Conservation (phyloP, 2,888 invertebrate genomes). For the Panorpa germanica region DNA sequence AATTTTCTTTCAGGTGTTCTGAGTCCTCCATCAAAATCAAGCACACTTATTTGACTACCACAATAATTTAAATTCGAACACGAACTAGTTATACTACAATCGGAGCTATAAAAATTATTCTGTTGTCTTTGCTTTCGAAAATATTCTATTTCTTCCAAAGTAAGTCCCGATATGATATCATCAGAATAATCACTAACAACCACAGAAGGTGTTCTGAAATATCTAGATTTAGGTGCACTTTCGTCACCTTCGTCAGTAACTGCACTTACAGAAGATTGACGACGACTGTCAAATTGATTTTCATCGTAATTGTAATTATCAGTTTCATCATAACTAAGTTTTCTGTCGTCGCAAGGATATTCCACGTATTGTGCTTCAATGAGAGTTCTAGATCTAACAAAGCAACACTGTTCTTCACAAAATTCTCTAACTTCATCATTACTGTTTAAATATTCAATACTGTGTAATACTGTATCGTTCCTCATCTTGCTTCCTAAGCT, state of each 20-base stretch:
- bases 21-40: slow-evolving; percentile 25
- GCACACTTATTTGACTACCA: slow-evolving; percentile 32
- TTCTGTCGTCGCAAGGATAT: slow-evolving; percentile 25
- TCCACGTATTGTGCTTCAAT: slow-evolving; percentile 35
- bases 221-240: slow-evolving; percentile 31
- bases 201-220: slow-evolving; percentile 67
- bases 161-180: slow-evolving; percentile 35
- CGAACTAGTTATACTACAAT: slow-evolving; percentile 35
- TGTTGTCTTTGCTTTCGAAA: slow-evolving; percentile 27
- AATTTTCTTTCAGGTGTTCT: slow-evolving; percentile 42
- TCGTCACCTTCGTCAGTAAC: slow-evolving; percentile 27
- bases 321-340: slow-evolving; percentile 27
- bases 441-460: too few species aligned
- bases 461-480: too few species aligned
- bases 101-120: slow-evolving; percentile 23
- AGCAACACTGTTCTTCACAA: too few species aligned
- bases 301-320: too few species aligned
- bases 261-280: slow-evolving; percentile 27
- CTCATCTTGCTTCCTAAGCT: neutral
- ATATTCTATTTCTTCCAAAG: slow-evolving; percentile 37
- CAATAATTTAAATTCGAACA: slow-evolving; percentile 37
- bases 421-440: too few species aligned
- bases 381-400: slow-evolving; percentile 26
- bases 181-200: slow-evolving; percentile 79
- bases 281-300: slow-evolving; percentile 23